Percentiles rank a stretch among this genome's conserved stretches.
phyloP scores from a whole-genome alignment of 2,113 vertebrate genomes.

The human region DNA sequence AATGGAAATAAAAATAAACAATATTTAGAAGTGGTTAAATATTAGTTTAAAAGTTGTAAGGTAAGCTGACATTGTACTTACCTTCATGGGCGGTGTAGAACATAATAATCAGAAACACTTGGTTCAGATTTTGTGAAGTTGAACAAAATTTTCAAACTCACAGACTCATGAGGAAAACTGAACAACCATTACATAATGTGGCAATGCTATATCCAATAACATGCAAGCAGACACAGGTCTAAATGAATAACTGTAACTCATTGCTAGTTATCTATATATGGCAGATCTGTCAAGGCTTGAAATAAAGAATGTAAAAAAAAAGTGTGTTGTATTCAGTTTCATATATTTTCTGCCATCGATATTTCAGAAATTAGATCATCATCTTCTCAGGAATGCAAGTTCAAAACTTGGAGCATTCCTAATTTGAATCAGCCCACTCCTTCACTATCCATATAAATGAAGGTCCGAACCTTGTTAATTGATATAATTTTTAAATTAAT shows the following conservation, averaged over 20 bases:
- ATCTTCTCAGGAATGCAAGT: neutral
- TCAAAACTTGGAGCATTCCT: neutral
- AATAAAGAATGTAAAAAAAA: neutral
- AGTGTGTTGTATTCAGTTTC: neutral
- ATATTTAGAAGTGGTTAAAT: neutral
- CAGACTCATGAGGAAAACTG: neutral
- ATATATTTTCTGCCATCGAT: neutral
- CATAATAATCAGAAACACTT: neutral
- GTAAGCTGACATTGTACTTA: neutral
- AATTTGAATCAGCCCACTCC: neutral
- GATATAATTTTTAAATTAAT: too few species aligned
- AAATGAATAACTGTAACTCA: neutral
- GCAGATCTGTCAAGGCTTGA: neutral
- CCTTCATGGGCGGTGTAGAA: neutral
- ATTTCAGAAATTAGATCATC: neutral
- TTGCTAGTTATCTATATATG: neutral
- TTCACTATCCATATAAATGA: neutral
- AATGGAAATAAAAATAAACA: neutral
- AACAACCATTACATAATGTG: neutral
- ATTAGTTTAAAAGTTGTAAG: neutral
- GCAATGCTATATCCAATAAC: neutral
- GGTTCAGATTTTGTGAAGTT: neutral
- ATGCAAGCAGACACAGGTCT: neutral
- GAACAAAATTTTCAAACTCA: neutral
- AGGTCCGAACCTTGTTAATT: neutral